These are phyloP conservation scores for Gnatocerus cornutus DNA, from an alignment of 2,888 invertebrate species.

Conservation along the genomic window DNA sequence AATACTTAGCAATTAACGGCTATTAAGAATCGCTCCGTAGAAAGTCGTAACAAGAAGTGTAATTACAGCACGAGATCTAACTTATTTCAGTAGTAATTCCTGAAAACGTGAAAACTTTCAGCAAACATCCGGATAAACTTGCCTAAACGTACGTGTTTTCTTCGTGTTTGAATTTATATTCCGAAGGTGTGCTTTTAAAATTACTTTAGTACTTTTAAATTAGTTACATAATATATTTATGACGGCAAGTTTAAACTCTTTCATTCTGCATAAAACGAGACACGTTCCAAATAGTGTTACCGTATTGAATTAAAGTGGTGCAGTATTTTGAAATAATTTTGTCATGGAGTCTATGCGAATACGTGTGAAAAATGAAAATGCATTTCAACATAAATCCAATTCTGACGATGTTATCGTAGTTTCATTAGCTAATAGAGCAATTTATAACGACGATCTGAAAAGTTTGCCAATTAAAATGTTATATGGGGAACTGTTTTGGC, in stretches of 20 bases:
- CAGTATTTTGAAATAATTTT: neutral
- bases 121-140: constrained; percentile 66
- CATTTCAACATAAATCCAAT: constrained; percentile 17
- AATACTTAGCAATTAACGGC: constrained; percentile 62
- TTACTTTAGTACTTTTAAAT: constrained; percentile 67
- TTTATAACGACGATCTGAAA: constrained; percentile 34
- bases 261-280: constrained; percentile 25
- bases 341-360: neutral
- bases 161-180: constrained; percentile 63
- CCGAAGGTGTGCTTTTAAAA: constrained; percentile 64
- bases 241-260: constrained; percentile 53
- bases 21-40: constrained; percentile 62
- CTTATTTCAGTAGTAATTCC: constrained; percentile 66
- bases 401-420: constrained; percentile 22
- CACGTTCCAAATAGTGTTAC: neutral
- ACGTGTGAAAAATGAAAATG: neutral
- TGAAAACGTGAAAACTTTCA: constrained; percentile 66
- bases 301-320: neutral
- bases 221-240: constrained; percentile 65
- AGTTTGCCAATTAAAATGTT: constrained; percentile 47
- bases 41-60: constrained; percentile 64
- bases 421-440: constrained; percentile 46
- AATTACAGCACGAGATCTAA: constrained; percentile 65
- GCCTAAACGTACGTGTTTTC: constrained; percentile 63
- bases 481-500: constrained; percentile 21